These are phyloP conservation scores for Charadrius vociferus DNA, from an alignment of 2,113 vertebrate species.

Conservation along the genomic window DNA sequence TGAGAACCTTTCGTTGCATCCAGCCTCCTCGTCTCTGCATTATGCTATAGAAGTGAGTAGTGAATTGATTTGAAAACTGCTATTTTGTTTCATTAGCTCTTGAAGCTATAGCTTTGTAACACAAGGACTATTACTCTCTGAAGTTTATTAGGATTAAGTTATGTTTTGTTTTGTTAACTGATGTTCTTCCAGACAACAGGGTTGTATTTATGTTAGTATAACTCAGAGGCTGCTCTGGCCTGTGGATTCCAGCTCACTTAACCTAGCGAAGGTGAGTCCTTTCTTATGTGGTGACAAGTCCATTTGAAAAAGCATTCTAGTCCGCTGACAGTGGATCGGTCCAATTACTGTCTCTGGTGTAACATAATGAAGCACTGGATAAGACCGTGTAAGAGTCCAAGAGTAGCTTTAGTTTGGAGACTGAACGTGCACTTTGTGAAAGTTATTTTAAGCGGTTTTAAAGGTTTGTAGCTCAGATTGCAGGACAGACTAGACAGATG, in stretches of 20 bases:
- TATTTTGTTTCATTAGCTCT: background rate
- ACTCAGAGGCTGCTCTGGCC: background rate
- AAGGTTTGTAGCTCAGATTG: background rate
- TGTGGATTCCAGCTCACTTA: background rate
- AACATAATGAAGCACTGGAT: background rate
- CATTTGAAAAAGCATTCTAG: background rate
- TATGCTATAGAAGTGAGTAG: constrained; percentile 84
- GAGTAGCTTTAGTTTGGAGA: background rate
- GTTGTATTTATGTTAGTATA: background rate
- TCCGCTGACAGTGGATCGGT: background rate
- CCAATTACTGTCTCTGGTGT: background rate
- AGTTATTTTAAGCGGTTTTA: background rate
- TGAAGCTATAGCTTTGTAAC: background rate
- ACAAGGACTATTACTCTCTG: background rate
- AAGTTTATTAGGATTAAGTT: background rate
- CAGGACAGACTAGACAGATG: background rate
- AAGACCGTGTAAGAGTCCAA: background rate
- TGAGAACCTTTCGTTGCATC: constrained; percentile 85
- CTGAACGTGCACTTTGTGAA: background rate
- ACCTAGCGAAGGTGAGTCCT: background rate
- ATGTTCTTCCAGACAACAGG: background rate
- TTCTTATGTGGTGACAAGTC: background rate
- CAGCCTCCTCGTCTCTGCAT: constrained; percentile 80
- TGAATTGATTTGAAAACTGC: background rate
- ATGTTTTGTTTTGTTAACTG: background rate